These are phyloP conservation scores for Nothoprocta perdicaria DNA, from an alignment of 2,113 vertebrate species.

Conservation along the genomic window DNA sequence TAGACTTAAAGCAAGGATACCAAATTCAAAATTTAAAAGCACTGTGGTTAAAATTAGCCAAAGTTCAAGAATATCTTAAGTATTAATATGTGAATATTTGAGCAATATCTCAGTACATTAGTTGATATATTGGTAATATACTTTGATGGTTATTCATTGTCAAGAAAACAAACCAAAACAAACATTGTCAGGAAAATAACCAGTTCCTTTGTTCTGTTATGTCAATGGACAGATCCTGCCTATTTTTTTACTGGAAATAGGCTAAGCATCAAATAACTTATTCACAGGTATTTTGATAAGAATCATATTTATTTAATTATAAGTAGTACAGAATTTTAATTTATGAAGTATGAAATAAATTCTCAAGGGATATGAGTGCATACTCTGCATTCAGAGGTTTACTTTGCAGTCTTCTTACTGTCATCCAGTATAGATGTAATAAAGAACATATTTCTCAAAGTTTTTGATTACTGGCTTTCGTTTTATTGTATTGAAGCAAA, in stretches of 20 bases:
- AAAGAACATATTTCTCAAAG: not conserved
- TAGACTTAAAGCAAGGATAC: not conserved
- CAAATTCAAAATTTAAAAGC: not conserved
- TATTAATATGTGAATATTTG: not conserved
- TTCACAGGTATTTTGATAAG: not conserved
- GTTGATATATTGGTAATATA: not conserved
- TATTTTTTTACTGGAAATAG: not conserved
- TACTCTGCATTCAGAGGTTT: not conserved
- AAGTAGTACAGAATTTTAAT: not conserved
- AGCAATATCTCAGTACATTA: not conserved
- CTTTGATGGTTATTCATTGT: accelerated
- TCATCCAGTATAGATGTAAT: not conserved
- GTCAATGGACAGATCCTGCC: accelerated
- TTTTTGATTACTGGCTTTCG: not conserved
- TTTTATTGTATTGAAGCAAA: not conserved
- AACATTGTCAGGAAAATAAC: not conserved
- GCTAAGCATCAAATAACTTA: not conserved
- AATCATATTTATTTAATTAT: not conserved
- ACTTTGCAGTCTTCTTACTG: not conserved
- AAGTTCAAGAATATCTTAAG: not conserved
- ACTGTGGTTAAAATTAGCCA: not conserved
- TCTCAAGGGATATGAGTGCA: not conserved
- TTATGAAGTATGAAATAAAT: not conserved
- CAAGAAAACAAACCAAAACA: not conserved
- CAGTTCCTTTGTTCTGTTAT: not conserved